Percentiles rank a stretch among this genome's conserved stretches.
These are phyloP conservation scores for Polyommatus iphigenia DNA, from an alignment of 2,888 invertebrate species.

Conservation along the genomic window DNA sequence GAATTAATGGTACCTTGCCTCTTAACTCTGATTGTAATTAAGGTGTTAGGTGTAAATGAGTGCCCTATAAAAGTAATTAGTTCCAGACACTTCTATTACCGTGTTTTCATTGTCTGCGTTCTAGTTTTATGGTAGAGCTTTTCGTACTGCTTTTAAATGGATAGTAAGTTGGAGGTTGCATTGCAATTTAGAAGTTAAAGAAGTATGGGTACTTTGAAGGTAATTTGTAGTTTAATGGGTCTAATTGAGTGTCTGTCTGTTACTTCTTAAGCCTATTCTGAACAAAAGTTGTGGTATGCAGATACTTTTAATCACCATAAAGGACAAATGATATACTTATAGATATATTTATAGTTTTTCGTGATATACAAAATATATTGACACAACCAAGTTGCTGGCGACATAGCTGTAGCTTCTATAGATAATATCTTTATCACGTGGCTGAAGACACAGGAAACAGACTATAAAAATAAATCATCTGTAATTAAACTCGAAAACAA, in stretches of 20 bases:
- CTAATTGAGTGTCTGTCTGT: too few species aligned
- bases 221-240: too few species aligned
- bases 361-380: too few species aligned
- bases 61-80: slow-evolving; percentile 28
- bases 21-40: slow-evolving; percentile 26
- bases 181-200: neutral
- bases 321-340: too few species aligned
- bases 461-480: neutral
- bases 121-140: neutral
- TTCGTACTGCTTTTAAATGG: neutral
- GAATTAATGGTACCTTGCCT: slow-evolving; percentile 23
- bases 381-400: too few species aligned
- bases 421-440: neutral
- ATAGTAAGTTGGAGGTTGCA: neutral
- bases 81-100: slow-evolving; percentile 1
- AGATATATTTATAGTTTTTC: too few species aligned
- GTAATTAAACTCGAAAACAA: slow-evolving; percentile 9
- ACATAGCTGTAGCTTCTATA: too few species aligned
- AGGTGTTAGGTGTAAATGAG: slow-evolving; percentile 28
- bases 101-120: neutral
- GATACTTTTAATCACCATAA: too few species aligned
- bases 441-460: neutral
- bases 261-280: too few species aligned
- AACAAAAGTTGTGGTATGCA: too few species aligned
- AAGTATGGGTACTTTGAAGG: neutral